Percentiles rank a stretch among this genome's conserved stretches.
These are phyloP conservation scores for Chelonoidis abingdonii DNA, from an alignment of 2,113 vertebrate genomes.

Conservation along the genomic window DNA sequence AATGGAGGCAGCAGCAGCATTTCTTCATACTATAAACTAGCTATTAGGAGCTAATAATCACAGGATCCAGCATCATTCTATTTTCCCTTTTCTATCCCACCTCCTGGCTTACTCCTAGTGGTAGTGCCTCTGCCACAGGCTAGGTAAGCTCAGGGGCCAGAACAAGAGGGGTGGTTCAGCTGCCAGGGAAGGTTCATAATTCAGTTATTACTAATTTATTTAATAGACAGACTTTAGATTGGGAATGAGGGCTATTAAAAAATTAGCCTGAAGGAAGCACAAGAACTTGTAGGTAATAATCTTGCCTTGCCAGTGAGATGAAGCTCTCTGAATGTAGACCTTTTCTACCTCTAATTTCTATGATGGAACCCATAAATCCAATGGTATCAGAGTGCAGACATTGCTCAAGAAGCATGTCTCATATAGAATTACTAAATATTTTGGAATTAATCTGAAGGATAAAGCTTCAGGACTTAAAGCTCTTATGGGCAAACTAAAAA, in stretches of 20 bases:
- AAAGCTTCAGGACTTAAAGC: constrained; percentile 38
- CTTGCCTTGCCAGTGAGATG: constrained; percentile 30
- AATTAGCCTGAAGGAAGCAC: constrained; percentile 13
- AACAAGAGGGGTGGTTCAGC: not conserved
- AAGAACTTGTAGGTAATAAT: not conserved
- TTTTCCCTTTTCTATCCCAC: not conserved
- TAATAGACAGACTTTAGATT: not conserved
- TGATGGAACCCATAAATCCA: constrained; percentile 29
- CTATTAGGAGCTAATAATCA: not conserved
- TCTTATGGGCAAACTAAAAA: constrained; percentile 34
- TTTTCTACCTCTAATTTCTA: constrained; percentile 44
- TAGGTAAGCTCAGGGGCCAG: not conserved
- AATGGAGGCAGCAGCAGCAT: not conserved
- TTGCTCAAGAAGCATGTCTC: not conserved
- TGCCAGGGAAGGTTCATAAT: not conserved
- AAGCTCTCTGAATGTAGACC: not conserved
- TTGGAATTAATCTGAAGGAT: constrained; percentile 23
- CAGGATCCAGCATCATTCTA: not conserved
- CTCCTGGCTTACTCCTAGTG: not conserved
- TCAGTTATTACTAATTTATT: not conserved
- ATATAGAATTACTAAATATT: constrained; percentile 4
- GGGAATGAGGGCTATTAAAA: not conserved
- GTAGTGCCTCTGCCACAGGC: not conserved
- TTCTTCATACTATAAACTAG: not conserved
- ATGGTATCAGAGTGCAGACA: not conserved